These are phyloP conservation scores for Clarias pachynema DNA, from an alignment of 2,797 vertebrate genomes.

Conservation along the genomic window DNA sequence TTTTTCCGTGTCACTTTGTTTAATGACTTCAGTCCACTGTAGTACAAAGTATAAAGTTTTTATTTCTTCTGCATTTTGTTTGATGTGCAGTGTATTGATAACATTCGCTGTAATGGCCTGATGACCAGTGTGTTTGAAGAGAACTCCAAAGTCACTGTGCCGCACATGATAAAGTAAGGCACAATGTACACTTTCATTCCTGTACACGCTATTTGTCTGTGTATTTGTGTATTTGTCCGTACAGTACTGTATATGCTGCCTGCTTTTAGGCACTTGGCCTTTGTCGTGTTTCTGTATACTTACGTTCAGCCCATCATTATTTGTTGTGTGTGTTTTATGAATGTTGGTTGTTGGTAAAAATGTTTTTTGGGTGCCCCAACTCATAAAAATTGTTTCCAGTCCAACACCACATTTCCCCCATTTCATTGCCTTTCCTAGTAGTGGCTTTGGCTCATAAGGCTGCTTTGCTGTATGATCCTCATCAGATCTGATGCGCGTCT, in stretches of 20 bases:
- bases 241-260: constrained; percentile 5
- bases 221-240: neutral
- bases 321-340: neutral
- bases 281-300: constrained; percentile 22
- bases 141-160: constrained; percentile 98
- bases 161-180: constrained; percentile 98
- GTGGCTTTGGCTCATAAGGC: constrained; percentile 36
- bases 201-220: constrained; percentile 4
- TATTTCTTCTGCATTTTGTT: neutral
- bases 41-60: neutral
- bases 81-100: constrained; percentile 90
- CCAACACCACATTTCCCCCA: neutral
- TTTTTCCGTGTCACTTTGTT: neutral
- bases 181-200: constrained; percentile 3
- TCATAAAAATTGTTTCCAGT: neutral
- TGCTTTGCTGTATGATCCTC: constrained; percentile 54
- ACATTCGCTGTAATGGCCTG: constrained; percentile 96
- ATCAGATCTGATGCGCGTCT: constrained; percentile 93
- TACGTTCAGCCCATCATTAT: neutral
- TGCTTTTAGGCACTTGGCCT: constrained; percentile 36
- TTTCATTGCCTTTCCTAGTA: constrained; percentile 22
- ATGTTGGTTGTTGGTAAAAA: neutral
- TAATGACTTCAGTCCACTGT: neutral
- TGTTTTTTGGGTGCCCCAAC: neutral
- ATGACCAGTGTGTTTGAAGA: constrained; percentile 99